Evolutionary conservation across 1,140 invertebrate species (phyloP).

Genomic region (Hylyphantes graminicola): DNA sequence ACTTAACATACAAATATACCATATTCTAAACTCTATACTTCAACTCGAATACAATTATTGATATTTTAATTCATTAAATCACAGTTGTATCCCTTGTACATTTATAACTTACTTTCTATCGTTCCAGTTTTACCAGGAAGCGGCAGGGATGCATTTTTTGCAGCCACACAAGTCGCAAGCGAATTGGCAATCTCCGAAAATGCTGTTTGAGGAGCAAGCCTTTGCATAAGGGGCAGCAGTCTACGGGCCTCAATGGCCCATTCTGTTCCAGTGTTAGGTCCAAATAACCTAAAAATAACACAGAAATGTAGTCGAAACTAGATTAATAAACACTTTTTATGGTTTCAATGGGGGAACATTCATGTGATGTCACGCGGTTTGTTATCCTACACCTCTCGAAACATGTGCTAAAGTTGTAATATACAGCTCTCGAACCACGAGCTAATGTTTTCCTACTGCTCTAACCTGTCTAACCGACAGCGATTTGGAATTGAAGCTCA

Average conservation of each 20-base stretch:
- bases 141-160: constrained; percentile 70
- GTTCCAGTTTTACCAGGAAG: constrained; percentile 64
- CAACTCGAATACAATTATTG: neutral
- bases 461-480: too few species aligned
- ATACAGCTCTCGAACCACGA: too few species aligned
- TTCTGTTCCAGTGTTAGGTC: constrained; percentile 81
- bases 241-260: constrained; percentile 89
- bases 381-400: too few species aligned
- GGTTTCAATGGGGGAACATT: too few species aligned
- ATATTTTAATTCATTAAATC: too few species aligned
- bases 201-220: constrained; percentile 83
- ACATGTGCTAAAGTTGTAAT: too few species aligned
- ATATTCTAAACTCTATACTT: neutral
- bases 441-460: too few species aligned
- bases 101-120: constrained; percentile 47
- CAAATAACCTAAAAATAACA: constrained; percentile 76
- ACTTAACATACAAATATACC: too few species aligned
- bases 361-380: too few species aligned
- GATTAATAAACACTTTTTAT: too few species aligned
- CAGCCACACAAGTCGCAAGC: constrained; percentile 71
- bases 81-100: too few species aligned
- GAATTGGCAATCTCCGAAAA: constrained; percentile 86
- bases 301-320: neutral
- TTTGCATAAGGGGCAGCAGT: constrained; percentile 81
- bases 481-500: too few species aligned